phyloP scores from a whole-genome alignment of 2,113 vertebrate species.

The Epinephelus cyanopodus region DNA sequence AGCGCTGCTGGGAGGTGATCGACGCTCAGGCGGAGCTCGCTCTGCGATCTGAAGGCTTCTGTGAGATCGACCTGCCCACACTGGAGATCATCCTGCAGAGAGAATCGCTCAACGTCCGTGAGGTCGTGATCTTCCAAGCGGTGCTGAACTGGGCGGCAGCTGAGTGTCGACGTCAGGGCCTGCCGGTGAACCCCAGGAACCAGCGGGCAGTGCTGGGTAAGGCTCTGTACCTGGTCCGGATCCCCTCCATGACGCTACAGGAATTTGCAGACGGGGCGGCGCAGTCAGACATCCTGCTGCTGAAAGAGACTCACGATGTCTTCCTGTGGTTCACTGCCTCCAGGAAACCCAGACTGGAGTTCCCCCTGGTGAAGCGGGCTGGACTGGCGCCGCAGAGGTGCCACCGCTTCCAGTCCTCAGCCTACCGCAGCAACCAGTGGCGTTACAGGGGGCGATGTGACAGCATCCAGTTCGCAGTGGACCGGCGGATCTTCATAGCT shows the following conservation, averaged over 20 bases:
- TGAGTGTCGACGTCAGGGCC: constrained; percentile 90
- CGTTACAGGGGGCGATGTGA: constrained; percentile 94
- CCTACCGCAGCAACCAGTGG: constrained; percentile 97
- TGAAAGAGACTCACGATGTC: constrained; percentile 92
- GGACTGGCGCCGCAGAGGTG: constrained; percentile 91
- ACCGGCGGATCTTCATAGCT: constrained; percentile 93
- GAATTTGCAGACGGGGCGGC: constrained; percentile 94
- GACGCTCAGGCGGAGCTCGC: constrained; percentile 95
- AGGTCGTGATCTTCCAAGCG: constrained; percentile 92
- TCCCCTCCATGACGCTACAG: constrained; percentile 93
- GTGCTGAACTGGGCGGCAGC: constrained; percentile 92
- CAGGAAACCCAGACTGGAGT: constrained; percentile 91
- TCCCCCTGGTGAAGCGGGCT: constrained; percentile 87
- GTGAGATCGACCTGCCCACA: constrained; percentile 93
- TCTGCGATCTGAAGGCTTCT: constrained; percentile 92
- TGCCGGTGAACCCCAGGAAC: constrained; percentile 86
- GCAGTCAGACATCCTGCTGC: constrained; percentile 91
- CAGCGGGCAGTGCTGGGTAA: constrained; percentile 91
- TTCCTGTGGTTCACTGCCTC: constrained; percentile 95
- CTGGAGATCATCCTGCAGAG: constrained; percentile 93
- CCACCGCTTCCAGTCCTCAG: constrained; percentile 94
- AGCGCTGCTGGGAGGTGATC: constrained; percentile 97
- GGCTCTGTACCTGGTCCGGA: constrained; percentile 91
- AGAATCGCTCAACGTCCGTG: constrained; percentile 92
- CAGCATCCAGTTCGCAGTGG: constrained; percentile 96